Percentiles rank a stretch among this genome's conserved stretches.
Evolutionary conservation across 1,140 invertebrate species (phyloP).

Genomic region (Oryzaephilus surinamensis): DNA sequence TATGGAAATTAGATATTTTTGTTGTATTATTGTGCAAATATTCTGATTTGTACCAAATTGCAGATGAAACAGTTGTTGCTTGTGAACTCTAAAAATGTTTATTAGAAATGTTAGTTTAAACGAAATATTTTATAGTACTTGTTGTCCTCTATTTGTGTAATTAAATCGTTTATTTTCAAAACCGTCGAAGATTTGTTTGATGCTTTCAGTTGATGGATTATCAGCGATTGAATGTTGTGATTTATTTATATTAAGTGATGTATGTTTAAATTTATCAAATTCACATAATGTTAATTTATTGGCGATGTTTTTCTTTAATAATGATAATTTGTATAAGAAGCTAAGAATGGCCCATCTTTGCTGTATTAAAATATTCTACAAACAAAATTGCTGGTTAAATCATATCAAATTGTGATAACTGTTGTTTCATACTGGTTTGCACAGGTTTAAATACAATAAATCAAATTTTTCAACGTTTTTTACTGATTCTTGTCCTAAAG

Average conservation of each 20-base stretch:
- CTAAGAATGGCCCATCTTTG: conserved; percentile 2
- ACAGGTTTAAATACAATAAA: conserved; percentile 25
- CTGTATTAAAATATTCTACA: conserved; percentile 9
- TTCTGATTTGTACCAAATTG: background rate
- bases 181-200: too few species aligned
- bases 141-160: too few species aligned
- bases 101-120: too few species aligned
- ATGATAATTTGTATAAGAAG: too few species aligned
- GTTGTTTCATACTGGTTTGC: conserved; percentile 27
- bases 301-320: too few species aligned
- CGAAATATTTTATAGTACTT: too few species aligned
- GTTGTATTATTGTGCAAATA: background rate
- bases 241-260: too few species aligned
- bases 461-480: conserved; percentile 28
- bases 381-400: conserved; percentile 6
- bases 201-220: too few species aligned
- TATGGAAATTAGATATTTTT: conserved; percentile 8
- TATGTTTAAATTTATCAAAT: too few species aligned
- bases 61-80: background rate
- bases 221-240: too few species aligned
- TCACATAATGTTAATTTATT: too few species aligned
- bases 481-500: conserved; percentile 16
- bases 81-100: background rate
- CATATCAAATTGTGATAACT: conserved; percentile 3
- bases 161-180: too few species aligned